Percentiles rank a stretch among this genome's conserved stretches.
Conservation (phyloP, 2,888 invertebrate genomes). For the Subacronicta megacephala region DNA sequence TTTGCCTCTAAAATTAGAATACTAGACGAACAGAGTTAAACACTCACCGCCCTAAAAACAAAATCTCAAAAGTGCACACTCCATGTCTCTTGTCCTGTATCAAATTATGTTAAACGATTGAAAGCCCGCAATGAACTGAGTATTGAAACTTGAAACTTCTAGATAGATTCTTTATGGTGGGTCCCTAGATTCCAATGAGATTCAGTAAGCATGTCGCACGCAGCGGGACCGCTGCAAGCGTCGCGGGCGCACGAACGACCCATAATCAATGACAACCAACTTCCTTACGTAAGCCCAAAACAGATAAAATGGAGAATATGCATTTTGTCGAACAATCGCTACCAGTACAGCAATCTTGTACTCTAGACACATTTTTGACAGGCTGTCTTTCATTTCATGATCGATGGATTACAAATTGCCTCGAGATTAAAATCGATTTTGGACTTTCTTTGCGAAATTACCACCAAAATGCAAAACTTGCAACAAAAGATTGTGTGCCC, state of each 20-base stretch:
- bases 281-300: slow-evolving; percentile 62
- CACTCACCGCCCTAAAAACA: slow-evolving; percentile 21
- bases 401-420: slow-evolving; percentile 31
- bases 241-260: slow-evolving; percentile 65
- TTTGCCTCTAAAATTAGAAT: slow-evolving; percentile 59
- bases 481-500: slow-evolving; percentile 8
- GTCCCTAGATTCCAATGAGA: slow-evolving; percentile 50
- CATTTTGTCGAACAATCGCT: slow-evolving; percentile 60
- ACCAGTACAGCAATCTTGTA: slow-evolving; percentile 38
- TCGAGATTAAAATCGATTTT: slow-evolving; percentile 18
- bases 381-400: slow-evolving; percentile 25
- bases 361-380: slow-evolving; percentile 36
- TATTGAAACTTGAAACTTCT: slow-evolving; percentile 25
- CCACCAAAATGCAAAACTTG: slow-evolving; percentile 16
- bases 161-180: slow-evolving; percentile 33
- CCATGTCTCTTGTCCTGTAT: slow-evolving; percentile 25
- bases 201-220: slow-evolving; percentile 61
- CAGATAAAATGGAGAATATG: slow-evolving; percentile 58
- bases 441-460: slow-evolving; percentile 7
- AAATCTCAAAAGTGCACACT: slow-evolving; percentile 25
- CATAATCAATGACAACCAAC: slow-evolving; percentile 71
- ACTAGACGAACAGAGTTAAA: slow-evolving; percentile 38
- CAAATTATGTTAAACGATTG: slow-evolving; percentile 2
- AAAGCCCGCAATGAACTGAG: slow-evolving; percentile 37
- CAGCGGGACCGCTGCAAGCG: slow-evolving; percentile 62